Evolutionary conservation across 2,797 vertebrate species (phyloP).

Genomic region (Sebastes paucispinis): DNA sequence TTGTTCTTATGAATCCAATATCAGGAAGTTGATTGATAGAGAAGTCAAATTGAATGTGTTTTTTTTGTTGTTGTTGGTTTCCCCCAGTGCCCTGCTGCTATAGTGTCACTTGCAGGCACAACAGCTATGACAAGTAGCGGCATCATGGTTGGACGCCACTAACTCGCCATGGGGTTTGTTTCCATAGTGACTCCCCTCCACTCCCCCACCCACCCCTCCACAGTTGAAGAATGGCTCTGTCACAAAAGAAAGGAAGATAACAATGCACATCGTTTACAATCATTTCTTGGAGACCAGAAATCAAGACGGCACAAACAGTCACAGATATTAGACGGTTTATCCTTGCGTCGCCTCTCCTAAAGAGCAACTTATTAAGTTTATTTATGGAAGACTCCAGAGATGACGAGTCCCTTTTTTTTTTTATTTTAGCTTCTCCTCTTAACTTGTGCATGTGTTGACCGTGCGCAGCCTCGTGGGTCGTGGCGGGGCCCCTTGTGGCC

Average conservation of each 20-base stretch:
- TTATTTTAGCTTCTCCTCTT: background rate
- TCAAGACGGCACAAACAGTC: slow-evolving; percentile 28
- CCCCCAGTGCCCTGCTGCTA: slow-evolving; percentile 35
- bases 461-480: slow-evolving; percentile 8
- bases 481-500: slow-evolving; percentile 45
- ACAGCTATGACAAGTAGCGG: slow-evolving; percentile 74
- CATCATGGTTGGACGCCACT: slow-evolving; percentile 78
- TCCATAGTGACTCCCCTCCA: slow-evolving; percentile 72
- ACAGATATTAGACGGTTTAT: background rate
- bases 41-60: slow-evolving; percentile 15
- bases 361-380: background rate
- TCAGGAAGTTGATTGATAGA: background rate
- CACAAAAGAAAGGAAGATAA: slow-evolving; percentile 64
- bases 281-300: slow-evolving; percentile 54
- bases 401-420: background rate
- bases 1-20: slow-evolving; percentile 8
- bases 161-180: slow-evolving; percentile 79
- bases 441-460: background rate
- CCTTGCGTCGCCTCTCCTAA: background rate
- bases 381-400: background rate
- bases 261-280: slow-evolving; percentile 70
- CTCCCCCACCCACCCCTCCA: slow-evolving; percentile 27
- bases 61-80: slow-evolving; percentile 1
- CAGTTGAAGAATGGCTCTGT: slow-evolving; percentile 74
- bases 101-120: slow-evolving; percentile 71